Conservation (phyloP, 2,113 vertebrate genomes). For the Vulpes vulpes region DNA sequence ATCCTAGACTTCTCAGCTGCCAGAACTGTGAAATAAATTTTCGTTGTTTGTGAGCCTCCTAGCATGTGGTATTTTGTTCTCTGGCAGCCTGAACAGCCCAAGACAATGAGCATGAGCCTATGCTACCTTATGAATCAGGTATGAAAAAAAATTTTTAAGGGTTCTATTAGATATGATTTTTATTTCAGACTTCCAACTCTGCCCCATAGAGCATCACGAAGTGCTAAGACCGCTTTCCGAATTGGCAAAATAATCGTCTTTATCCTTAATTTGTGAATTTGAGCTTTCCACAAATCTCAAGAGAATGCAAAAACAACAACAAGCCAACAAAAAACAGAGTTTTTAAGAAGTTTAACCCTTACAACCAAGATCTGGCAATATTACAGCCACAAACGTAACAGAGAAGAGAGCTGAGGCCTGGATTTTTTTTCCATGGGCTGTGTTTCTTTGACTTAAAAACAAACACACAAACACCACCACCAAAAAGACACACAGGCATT, state of each 20-base stretch:
- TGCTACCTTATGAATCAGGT: not conserved
- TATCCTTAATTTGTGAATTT: not conserved
- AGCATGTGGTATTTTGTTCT: not conserved
- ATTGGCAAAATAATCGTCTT: not conserved
- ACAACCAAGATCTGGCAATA: not conserved
- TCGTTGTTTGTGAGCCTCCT: not conserved
- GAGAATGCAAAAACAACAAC: not conserved
- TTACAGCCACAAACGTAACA: not conserved
- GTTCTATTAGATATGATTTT: not conserved
- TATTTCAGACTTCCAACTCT: not conserved
- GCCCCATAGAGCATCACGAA: not conserved
- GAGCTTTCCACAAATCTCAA: not conserved
- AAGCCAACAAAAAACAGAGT: not conserved
- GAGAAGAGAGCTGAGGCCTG: not conserved
- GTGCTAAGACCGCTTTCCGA: not conserved
- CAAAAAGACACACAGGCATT: not conserved
- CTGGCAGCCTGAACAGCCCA: not conserved
- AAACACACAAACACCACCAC: not conserved
- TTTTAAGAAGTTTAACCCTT: slow-evolving; percentile 8
- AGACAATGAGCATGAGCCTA: not conserved
- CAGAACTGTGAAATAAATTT: not conserved
- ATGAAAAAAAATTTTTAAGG: not conserved
- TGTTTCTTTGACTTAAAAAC: not conserved
- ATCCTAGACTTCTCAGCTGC: not conserved
- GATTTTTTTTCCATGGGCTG: slow-evolving; percentile 12